Evolutionary conservation across 2,113 vertebrate species (phyloP).

Genomic region (Gymnobelideus leadbeateri): DNA sequence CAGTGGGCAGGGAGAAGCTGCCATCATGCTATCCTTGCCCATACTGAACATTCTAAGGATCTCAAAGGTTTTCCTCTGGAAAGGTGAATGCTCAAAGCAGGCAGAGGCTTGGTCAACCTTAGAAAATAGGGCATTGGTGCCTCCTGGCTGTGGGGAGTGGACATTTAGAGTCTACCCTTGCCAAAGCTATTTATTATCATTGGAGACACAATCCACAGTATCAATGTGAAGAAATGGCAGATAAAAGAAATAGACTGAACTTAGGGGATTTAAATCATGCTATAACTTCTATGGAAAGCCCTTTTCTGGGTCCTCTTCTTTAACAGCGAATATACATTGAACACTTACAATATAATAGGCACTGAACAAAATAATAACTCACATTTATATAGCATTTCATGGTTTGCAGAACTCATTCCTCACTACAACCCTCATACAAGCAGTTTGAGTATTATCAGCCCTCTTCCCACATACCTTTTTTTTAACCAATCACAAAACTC

Average conservation of each 20-base stretch:
- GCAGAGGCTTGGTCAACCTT: not conserved
- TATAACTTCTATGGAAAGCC: not conserved
- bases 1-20: not conserved
- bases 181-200: not conserved
- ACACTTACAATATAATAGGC: not conserved
- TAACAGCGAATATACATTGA: not conserved
- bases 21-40: not conserved
- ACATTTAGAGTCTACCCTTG: not conserved
- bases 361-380: not conserved
- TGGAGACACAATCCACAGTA: not conserved
- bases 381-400: not conserved
- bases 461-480: not conserved
- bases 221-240: not conserved
- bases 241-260: not conserved
- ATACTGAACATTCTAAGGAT: not conserved
- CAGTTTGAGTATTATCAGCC: not conserved
- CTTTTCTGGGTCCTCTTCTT: not conserved
- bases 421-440: not conserved
- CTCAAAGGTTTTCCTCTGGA: constrained; percentile 33
- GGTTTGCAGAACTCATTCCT: not conserved
- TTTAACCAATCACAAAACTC: not conserved
- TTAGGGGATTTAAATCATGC: not conserved
- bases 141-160: not conserved
- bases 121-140: constrained; percentile 12
- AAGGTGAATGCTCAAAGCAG: not conserved